Base-by-base conservation (phyloP, 1,140 invertebrate genomes). In the Rhagoletis pomonella region DNA sequence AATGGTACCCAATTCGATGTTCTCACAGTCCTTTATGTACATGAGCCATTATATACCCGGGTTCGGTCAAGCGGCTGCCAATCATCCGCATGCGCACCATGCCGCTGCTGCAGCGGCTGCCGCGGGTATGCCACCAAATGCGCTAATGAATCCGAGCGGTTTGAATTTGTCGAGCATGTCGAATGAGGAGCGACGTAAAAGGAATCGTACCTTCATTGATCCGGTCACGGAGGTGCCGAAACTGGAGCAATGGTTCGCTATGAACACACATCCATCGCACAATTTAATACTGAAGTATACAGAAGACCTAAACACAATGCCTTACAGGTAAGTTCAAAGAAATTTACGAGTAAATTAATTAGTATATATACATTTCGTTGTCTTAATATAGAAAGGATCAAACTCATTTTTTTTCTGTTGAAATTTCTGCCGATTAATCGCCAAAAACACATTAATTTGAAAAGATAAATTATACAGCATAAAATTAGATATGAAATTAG, bases 181-280 rank as follows among this genome's bases (percentile, higher is more conserved):
- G 88, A 90, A 95, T 90, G 97, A 98, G 89, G 97, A 98, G 92
- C 95, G 98, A 85, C 95, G 98, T 59, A 98, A 98, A 93, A 95
- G 98, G 59, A 99, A 99, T 93, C 95, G 99, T 88, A 99, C 98
- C n/a, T 99, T 99, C 93, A 99, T 99, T 89, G 99, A 99, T 94
- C 99, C 98, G 0, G 97, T 99, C 14, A 98, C 98, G 42, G 99
- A 99, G 95, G 98, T 99, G 73, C 98, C 98, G 4, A 96, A 98
- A 89, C 94, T 99, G 87, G 98, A 99, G 93, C 97, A 98, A 91
- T 99, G 98, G 98, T 99, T 99, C 92, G 96, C 96, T n/a, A 95
- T 98, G 91, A 99, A 99, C 94, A 99, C 98, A 47, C 98, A 99
- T 94, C 98, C 98, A 64, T 98, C 98, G 89, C 98, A 99, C 92